Percentiles rank a stretch among this genome's conserved stretches.
phyloP scores from a whole-genome alignment of 2,888 invertebrate genomes.

The Argyresthia albistria region DNA sequence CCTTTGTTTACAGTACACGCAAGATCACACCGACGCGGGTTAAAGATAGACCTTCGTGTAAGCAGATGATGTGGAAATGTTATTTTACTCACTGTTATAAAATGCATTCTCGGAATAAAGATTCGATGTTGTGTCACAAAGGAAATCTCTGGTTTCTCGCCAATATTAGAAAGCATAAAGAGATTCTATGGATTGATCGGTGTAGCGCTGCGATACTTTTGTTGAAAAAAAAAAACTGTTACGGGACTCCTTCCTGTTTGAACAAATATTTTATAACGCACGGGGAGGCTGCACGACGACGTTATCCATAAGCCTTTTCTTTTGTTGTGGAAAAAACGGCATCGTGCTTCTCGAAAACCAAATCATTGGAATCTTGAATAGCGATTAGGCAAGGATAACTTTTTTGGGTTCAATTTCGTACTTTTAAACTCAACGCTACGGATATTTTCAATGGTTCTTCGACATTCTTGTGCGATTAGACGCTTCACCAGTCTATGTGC shows the following conservation, averaged over 20 bases:
- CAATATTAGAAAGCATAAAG: too few relatives aligned
- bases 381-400: slow-evolving; percentile 4
- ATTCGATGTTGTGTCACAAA: too few relatives aligned
- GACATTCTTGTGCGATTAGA: slow-evolving; percentile 5
- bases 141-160: too few relatives aligned
- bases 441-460: slow-evolving; percentile 1
- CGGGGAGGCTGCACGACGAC: slow-evolving; percentile 3
- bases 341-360: slow-evolving; percentile 1
- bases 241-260: slow-evolving; percentile 36
- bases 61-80: not conserved
- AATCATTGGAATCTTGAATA: slow-evolving; percentile 1
- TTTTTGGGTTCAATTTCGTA: slow-evolving; percentile 1
- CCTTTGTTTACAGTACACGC: slow-evolving; percentile 55
- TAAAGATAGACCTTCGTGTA: slow-evolving; percentile 36
- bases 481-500: slow-evolving; percentile 2
- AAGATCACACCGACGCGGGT: slow-evolving; percentile 26
- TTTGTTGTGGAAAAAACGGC: slow-evolving; percentile 1
- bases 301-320: not conserved
- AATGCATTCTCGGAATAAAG: too few relatives aligned
- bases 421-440: not conserved
- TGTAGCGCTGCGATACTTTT: not conserved
- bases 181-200: too few relatives aligned
- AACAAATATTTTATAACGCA: slow-evolving; percentile 35
- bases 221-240: slow-evolving; percentile 7
- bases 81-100: not conserved